A percentile compares a stretch with the other conserved stretches of the same genome.
Evolutionary conservation across 2,888 invertebrate species (phyloP).

Genomic region (Cynaeus angustus): DNA sequence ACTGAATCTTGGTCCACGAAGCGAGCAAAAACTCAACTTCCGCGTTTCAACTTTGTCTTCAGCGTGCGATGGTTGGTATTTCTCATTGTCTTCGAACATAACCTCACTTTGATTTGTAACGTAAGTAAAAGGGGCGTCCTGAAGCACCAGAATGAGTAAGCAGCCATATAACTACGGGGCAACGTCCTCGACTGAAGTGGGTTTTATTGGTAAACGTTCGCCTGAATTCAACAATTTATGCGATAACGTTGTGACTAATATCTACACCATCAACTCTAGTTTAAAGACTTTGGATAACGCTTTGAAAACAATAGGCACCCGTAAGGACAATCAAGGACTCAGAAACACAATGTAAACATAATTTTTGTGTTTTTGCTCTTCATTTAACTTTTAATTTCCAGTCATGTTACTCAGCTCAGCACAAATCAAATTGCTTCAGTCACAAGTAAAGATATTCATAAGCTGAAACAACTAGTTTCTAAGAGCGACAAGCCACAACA

Average conservation of each 20-base stretch:
- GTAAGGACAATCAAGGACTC: constrained; percentile 81
- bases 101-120: constrained; percentile 35
- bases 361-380: background rate
- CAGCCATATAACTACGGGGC: constrained; percentile 67
- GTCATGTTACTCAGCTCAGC: constrained; percentile 83
- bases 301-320: constrained; percentile 83
- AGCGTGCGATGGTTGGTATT: constrained; percentile 1
- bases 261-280: constrained; percentile 84
- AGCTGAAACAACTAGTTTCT: constrained; percentile 81
- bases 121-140: constrained; percentile 18
- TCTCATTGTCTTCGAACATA: background rate
- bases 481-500: constrained; percentile 86
- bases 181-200: constrained; percentile 77
- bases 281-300: constrained; percentile 83
- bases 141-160: constrained; percentile 56
- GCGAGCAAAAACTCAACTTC: too few relatives aligned
- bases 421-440: constrained; percentile 84
- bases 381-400: constrained; percentile 64
- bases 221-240: constrained; percentile 86
- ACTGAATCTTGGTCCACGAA: too few relatives aligned
- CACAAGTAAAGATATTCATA: constrained; percentile 83
- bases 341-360: constrained; percentile 79
- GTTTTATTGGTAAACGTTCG: constrained; percentile 80
- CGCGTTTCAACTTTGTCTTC: background rate
- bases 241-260: constrained; percentile 87